A percentile compares a stretch with the other conserved stretches of the same genome.
phyloP scores from a whole-genome alignment of 2,888 invertebrate species.

The Rhimphoctona megacephalus region DNA sequence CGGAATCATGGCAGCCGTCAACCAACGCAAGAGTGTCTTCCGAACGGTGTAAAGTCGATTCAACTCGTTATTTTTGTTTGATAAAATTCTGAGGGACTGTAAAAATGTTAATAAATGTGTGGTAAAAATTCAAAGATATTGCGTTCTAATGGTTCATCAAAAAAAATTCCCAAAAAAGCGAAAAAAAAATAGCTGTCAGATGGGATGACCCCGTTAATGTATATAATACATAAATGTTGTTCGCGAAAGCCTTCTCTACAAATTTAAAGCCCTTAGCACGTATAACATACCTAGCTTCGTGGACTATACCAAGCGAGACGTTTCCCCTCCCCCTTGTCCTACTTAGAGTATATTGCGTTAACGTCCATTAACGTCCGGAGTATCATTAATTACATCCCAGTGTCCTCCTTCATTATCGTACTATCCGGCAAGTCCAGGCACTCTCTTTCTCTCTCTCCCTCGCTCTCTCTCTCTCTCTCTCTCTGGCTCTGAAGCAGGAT shows the following conservation, averaged over 20 bases:
- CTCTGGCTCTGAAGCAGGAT: slow-evolving; percentile 48
- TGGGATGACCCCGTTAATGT: no score
- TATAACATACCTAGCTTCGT: slow-evolving; percentile 16
- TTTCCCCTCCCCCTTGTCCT: slow-evolving; percentile 49
- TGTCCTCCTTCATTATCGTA: slow-evolving; percentile 68
- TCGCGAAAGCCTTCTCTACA: slow-evolving; percentile 31
- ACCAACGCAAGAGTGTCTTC: no score
- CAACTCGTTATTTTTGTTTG: no score
- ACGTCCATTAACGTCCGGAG: slow-evolving; percentile 69
- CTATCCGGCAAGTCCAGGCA: slow-evolving; percentile 70
- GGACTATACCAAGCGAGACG: slow-evolving; percentile 48
- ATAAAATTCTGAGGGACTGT: no score
- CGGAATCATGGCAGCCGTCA: no score
- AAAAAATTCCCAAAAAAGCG: no score
- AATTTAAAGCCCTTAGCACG: slow-evolving; percentile 47
- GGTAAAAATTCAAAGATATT: no score
- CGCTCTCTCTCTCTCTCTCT: slow-evolving; percentile 17
- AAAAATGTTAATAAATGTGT: no score
- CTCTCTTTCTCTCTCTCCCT: slow-evolving; percentile 31
- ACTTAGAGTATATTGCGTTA: slow-evolving; percentile 70
- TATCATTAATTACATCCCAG: slow-evolving; percentile 70
- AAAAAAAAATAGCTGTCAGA: no score
- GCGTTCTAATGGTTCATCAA: no score
- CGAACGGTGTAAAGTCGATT: no score
- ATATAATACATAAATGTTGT: background rate